Evolutionary conservation across 2,797 vertebrate genomes (phyloP).

Genomic region (Galago senegalensis): DNA sequence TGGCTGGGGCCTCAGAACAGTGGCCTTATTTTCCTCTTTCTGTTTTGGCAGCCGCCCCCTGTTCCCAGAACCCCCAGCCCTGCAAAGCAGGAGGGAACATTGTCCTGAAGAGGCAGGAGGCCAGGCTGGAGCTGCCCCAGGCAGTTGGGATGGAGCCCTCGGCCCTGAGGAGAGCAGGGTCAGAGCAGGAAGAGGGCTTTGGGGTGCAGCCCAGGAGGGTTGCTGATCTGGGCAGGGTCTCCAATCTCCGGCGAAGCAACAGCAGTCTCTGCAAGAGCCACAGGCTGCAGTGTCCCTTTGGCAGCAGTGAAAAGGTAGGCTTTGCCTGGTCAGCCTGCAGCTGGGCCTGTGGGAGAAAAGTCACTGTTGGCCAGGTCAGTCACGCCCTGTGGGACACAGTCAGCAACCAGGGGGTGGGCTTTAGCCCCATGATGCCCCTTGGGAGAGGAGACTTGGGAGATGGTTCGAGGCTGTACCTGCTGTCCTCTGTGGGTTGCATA

Average conservation of each 20-base stretch:
- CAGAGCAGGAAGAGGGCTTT: slow-evolving; percentile 69
- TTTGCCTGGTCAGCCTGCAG: neutral
- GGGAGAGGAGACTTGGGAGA: too few relatives aligned
- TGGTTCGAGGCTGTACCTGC: rapidly evolving
- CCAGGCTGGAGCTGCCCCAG: rapidly evolving
- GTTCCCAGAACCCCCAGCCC: slow-evolving; percentile 1
- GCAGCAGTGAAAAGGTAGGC: slow-evolving; percentile 88
- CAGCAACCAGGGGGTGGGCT: too few relatives aligned
- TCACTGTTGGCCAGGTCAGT: neutral
- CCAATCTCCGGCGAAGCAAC: slow-evolving; percentile 85
- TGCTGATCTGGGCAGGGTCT: slow-evolving; percentile 81
- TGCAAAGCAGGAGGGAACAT: neutral
- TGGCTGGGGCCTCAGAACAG: neutral
- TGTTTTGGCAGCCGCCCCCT: neutral
- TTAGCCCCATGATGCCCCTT: neutral
- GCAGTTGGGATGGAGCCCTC: slow-evolving; percentile 77
- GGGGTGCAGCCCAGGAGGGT: slow-evolving; percentile 66
- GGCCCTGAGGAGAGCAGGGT: slow-evolving; percentile 84
- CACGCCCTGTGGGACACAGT: neutral
- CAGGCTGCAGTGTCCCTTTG: slow-evolving; percentile 38
- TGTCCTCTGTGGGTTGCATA: rapidly evolving
- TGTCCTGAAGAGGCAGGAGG: neutral
- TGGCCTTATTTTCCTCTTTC: neutral
- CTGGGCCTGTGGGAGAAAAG: rapidly evolving
- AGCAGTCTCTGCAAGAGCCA: slow-evolving; percentile 80